Evolutionary conservation across 2,113 vertebrate species (phyloP).

Genomic region (Campylomormyrus numenius): DNA sequence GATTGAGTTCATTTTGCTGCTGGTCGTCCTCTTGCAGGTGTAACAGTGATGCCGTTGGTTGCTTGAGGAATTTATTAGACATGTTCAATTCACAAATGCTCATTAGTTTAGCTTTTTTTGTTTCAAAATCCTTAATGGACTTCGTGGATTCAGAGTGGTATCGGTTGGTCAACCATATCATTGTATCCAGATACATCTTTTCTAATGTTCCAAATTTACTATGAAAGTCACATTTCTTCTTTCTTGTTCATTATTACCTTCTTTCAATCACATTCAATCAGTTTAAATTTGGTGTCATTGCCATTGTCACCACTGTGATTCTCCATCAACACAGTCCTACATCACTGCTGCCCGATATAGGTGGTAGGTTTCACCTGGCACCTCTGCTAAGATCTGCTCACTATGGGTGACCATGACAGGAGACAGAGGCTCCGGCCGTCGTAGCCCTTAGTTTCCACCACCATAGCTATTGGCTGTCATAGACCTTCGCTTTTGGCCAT

Average conservation of each 20-base stretch:
- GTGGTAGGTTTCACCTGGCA: neutral
- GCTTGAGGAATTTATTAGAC: neutral
- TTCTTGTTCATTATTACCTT: neutral
- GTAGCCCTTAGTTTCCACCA: neutral
- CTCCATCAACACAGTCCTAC: neutral
- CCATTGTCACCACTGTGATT: neutral
- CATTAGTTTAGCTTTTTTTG: neutral
- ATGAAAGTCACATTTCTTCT: neutral
- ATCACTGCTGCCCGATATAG: neutral
- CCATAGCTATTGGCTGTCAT: too few relatives aligned
- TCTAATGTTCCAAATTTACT: neutral
- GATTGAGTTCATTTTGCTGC: neutral
- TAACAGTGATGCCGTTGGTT: neutral
- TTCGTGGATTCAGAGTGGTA: neutral
- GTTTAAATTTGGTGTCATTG: neutral
- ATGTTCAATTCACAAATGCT: neutral
- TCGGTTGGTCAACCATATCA: neutral
- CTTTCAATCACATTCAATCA: neutral
- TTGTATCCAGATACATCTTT: neutral
- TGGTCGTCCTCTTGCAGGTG: neutral
- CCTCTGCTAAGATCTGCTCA: neutral
- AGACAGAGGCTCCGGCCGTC: neutral
- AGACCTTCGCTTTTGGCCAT: too few relatives aligned
- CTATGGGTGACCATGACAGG: neutral
- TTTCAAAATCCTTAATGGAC: neutral